These are phyloP conservation scores for Polymixis lichenea DNA, from an alignment of 2,888 invertebrate genomes.

Conservation along the genomic window DNA sequence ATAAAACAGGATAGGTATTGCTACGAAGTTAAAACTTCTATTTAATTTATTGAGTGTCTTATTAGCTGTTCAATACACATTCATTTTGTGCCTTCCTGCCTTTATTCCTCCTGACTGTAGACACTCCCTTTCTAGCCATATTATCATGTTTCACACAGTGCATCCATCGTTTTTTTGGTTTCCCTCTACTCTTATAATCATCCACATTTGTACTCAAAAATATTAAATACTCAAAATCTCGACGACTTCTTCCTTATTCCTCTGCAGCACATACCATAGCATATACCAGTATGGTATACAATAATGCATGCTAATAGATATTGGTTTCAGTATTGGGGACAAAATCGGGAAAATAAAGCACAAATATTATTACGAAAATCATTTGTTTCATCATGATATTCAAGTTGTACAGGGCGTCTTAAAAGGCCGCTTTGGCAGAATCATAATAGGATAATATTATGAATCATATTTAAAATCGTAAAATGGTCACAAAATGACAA, in stretches of 20 bases:
- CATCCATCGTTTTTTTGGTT: neutral
- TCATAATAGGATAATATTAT: too few species aligned
- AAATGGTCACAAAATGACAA: too few species aligned
- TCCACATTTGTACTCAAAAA: neutral
- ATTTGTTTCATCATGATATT: neutral
- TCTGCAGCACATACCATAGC: neutral
- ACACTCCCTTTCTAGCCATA: neutral
- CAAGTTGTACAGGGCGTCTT: neutral
- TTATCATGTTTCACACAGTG: neutral
- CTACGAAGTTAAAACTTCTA: neutral
- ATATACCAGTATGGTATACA: too few species aligned
- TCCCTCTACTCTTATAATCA: neutral
- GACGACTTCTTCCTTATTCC: neutral
- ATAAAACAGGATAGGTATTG: neutral
- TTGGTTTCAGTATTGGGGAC: neutral
- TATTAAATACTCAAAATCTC: too few species aligned
- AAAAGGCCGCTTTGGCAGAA: too few species aligned
- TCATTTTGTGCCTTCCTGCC: too few species aligned
- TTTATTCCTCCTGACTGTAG: too few species aligned
- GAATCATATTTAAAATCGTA: too few species aligned
- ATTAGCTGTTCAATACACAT: neutral
- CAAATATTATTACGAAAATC: neutral
- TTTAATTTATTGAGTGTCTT: neutral
- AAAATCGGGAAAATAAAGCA: neutral
- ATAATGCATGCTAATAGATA: neutral